Base-by-base conservation (phyloP, 2,888 invertebrate genomes). In the Meandrusa payeni region DNA sequence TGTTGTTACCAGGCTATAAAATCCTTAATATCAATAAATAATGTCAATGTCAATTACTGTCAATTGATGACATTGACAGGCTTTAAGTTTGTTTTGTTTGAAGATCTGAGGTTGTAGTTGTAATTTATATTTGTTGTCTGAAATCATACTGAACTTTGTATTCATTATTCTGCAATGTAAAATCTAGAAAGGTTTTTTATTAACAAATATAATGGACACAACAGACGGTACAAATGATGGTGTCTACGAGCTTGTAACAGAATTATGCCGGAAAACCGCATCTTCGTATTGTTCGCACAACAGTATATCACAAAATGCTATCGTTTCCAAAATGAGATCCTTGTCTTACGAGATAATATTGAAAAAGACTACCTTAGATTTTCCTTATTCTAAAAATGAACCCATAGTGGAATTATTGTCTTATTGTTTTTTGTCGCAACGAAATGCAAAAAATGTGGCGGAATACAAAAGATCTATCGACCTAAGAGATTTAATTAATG, bases 291-390 rank as follows among this genome's bases (percentile, higher is more conserved):
- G 67, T 46, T 48, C 48, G 20, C 68, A 73, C 13, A 77, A 59
- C 38, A 68, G 62, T 48, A 51, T 78, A 47, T 71, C 81, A 22
- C 75, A 71, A 39, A 81, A 69, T 45, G 50, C 54, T 6, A 59
- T 82, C 3, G 55, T 64, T 9, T 55, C 60, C 2, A 78, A 77
- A 64, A 78, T 87, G 80, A 68, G 85, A 43, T 75, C 85, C 2
- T 59, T 65, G 39, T 68, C 79, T 0, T 88, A 77, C 44, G 87
- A 85, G 56, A 75, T 88, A 11, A 76, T 88, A 47, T 58, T 88
- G 20, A 82, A 78, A 51, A 85, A 79, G 54, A 65, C 76, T 5
- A 32, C 57, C 1, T 57, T 65, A 49, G 69, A 69, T 23, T 48
- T 75, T 19, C 57, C 69, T 1, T 50, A 48, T 1, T 47, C 49